These are phyloP conservation scores for Forbesichthys papilliferus DNA, from an alignment of 2,113 vertebrate species.

Conservation along the genomic window DNA sequence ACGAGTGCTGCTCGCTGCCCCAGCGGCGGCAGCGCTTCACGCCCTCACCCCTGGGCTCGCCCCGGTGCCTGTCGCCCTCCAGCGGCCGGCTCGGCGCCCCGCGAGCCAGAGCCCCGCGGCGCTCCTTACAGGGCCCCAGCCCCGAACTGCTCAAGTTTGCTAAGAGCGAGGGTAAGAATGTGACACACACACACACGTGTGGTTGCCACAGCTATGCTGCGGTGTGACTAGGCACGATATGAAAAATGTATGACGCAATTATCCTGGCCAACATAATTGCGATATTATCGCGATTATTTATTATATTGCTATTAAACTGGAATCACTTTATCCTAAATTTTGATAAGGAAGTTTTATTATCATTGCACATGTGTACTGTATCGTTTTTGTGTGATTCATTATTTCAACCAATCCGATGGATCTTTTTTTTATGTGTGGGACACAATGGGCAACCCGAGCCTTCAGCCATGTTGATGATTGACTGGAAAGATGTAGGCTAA, in stretches of 20 bases:
- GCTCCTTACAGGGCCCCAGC: conserved; percentile 78
- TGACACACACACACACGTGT: neutral
- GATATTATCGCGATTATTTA: too few species aligned
- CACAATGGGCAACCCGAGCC: too few species aligned
- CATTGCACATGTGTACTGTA: too few species aligned
- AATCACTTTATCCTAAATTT: too few species aligned
- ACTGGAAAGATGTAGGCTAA: too few species aligned
- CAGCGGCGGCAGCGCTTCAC: conserved; percentile 81
- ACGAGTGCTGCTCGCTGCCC: conserved; percentile 76
- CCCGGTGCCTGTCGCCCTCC: conserved; percentile 86
- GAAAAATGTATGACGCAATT: too few species aligned
- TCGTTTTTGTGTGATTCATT: conserved; percentile 18
- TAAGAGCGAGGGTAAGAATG: conserved; percentile 80
- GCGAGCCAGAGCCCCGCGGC: conserved; percentile 78
- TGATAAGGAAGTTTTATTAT: too few species aligned
- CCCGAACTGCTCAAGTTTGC: conserved; percentile 84
- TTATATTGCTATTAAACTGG: too few species aligned
- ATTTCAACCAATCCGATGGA: too few species aligned
- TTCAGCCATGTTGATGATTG: too few species aligned
- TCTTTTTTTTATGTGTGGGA: too few species aligned
- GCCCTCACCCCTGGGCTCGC: conserved; percentile 84
- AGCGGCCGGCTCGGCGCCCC: conserved; percentile 58
- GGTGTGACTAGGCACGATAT: neutral
- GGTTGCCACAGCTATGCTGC: conserved; percentile 12
- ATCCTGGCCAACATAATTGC: too few species aligned